A percentile compares a stretch with the other conserved stretches of the same genome.
These are phyloP conservation scores for Hydractinia symbiolongicarpus DNA, from an alignment of 30 jellyfish, hydroid and myxozoan species.

Conservation along the genomic window DNA sequence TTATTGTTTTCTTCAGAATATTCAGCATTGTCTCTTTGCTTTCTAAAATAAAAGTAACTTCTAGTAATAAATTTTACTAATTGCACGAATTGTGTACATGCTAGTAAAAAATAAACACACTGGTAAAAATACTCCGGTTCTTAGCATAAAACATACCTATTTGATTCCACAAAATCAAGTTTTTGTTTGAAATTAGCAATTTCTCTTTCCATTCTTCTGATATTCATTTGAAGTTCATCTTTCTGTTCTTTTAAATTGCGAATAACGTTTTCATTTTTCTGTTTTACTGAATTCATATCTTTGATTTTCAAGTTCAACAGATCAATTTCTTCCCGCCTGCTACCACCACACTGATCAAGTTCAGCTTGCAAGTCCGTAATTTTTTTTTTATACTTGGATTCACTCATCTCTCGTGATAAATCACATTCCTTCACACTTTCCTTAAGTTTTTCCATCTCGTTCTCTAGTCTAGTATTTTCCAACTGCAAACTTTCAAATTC, in stretches of 20 bases:
- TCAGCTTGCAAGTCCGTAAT: too few species aligned
- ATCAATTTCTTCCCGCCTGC: neutral
- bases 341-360: too few species aligned
- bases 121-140: neutral
- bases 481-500: too few species aligned
- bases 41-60: neutral
- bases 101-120: neutral
- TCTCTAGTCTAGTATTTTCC: too few species aligned
- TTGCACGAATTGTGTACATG: neutral
- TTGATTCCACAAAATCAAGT: constrained; percentile 1
- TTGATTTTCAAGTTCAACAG: neutral
- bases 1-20: neutral
- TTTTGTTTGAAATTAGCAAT: neutral
- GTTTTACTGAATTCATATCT: neutral
- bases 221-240: neutral
- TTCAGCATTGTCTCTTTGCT: neutral
- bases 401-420: too few species aligned
- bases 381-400: too few species aligned
- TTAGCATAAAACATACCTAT: neutral
- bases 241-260: neutral
- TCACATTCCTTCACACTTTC: too few species aligned
- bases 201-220: neutral
- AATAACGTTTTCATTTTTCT: neutral
- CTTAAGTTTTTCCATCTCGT: too few species aligned
- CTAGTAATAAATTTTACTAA: neutral